These are phyloP conservation scores for Melangyna quadrimaculata DNA, from an alignment of 2,888 invertebrate genomes.

Conservation along the genomic window DNA sequence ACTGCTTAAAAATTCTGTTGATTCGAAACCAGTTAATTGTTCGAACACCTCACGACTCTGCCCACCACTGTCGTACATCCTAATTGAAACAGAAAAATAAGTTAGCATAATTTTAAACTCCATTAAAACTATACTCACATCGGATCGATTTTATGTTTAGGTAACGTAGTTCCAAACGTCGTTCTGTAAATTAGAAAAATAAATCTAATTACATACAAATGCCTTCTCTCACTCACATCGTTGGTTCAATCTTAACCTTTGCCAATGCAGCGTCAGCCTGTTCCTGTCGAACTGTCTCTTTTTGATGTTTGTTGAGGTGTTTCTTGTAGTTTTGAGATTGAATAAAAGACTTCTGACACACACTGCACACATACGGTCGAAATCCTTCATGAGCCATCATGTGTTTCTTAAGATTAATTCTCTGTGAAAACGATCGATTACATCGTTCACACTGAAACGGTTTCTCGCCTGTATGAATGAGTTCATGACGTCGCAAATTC, in stretches of 20 bases:
- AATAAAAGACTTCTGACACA: slow-evolving; percentile 79
- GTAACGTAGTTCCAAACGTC: slow-evolving; percentile 74
- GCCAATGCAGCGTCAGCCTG: slow-evolving; percentile 62
- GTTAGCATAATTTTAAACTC: slow-evolving; percentile 33
- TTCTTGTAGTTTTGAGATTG: slow-evolving; percentile 79
- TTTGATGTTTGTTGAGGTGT: slow-evolving; percentile 74
- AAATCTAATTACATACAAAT: slow-evolving; percentile 64
- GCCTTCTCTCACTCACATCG: slow-evolving; percentile 73
- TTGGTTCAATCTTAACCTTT: slow-evolving; percentile 62
- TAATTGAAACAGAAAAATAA: slow-evolving; percentile 70
- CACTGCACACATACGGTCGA: slow-evolving; percentile 78
- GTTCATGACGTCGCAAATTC: slow-evolving; percentile 80
- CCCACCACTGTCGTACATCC: slow-evolving; percentile 78
- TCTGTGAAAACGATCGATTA: slow-evolving; percentile 79
- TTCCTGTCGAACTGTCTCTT: slow-evolving; percentile 52
- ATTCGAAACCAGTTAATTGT: slow-evolving; percentile 79
- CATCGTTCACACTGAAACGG: slow-evolving; percentile 80
- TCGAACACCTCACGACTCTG: slow-evolving; percentile 78
- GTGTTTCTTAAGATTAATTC: slow-evolving; percentile 80
- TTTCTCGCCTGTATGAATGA: slow-evolving; percentile 80
- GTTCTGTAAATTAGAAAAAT: slow-evolving; percentile 52
- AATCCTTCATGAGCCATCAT: slow-evolving; percentile 80
- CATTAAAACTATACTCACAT: slow-evolving; percentile 75
- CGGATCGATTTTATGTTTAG: slow-evolving; percentile 75
- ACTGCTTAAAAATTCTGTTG: slow-evolving; percentile 78